Percentiles rank a stretch among this genome's conserved stretches.
phyloP scores from a whole-genome alignment of 2,888 invertebrate genomes.

The Notodonta dromedarius region DNA sequence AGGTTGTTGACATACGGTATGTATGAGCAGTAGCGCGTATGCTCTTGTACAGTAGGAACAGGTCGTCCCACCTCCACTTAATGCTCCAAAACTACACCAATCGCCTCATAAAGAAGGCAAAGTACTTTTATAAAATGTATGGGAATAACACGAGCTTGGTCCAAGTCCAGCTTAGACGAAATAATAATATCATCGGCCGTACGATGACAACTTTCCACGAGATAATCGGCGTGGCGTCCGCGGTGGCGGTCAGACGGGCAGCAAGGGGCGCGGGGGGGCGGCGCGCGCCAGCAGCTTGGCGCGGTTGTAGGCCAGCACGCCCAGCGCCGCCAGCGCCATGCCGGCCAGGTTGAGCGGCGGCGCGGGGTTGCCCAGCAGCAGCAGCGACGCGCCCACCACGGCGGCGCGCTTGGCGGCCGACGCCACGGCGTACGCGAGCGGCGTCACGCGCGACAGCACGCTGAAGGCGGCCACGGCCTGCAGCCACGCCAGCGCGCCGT shows the following conservation, averaged over 20 bases:
- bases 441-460: slow-evolving; percentile 95
- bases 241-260: slow-evolving; percentile 54
- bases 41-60: too few species aligned
- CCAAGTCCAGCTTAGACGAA: too few species aligned
- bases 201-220: too few species aligned
- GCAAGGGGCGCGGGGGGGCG: slow-evolving; percentile 34
- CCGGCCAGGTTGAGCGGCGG: slow-evolving; percentile 93
- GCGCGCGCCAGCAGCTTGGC: slow-evolving; percentile 50
- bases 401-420: slow-evolving; percentile 97
- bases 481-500: slow-evolving; percentile 95
- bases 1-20: too few species aligned
- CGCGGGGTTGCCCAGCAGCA: slow-evolving; percentile 96
- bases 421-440: slow-evolving; percentile 97
- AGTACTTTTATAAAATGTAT: too few species aligned
- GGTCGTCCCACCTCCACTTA: too few species aligned
- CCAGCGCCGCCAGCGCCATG: slow-evolving; percentile 95
- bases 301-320: slow-evolving; percentile 94
- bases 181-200: too few species aligned
- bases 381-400: slow-evolving; percentile 94
- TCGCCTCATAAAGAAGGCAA: too few species aligned
- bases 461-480: slow-evolving; percentile 98
- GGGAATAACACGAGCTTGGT: too few species aligned
- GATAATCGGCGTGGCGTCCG: too few species aligned
- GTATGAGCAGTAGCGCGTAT: too few species aligned
- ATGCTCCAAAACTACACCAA: too few species aligned